Conservation (phyloP, 2,888 invertebrate species). For the Xanthia togata region DNA sequence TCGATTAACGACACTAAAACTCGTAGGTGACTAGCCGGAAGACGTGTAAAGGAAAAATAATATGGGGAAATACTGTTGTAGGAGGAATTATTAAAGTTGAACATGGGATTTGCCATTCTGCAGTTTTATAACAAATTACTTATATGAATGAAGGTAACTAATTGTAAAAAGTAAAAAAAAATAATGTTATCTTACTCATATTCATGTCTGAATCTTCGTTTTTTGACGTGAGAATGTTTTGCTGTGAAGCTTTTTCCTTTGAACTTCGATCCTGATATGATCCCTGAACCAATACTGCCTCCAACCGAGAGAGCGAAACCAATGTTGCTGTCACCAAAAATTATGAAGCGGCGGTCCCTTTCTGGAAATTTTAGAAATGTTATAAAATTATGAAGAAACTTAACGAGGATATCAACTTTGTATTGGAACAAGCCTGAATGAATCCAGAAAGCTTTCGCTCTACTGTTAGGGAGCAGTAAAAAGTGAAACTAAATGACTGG, state of each 20-base stretch:
- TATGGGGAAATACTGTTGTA: background rate
- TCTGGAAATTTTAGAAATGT: slow-evolving; percentile 26
- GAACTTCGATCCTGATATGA: slow-evolving; percentile 45
- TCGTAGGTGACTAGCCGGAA: background rate
- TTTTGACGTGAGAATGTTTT: slow-evolving; percentile 28
- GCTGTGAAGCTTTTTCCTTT: slow-evolving; percentile 38
- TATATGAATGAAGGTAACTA: background rate
- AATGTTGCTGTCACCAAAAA: slow-evolving; percentile 44
- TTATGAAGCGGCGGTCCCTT: slow-evolving; percentile 45
- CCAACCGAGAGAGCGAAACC: slow-evolving; percentile 43
- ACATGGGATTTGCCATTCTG: background rate
- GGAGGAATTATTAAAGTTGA: background rate
- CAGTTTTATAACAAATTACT: background rate
- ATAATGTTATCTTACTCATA: slow-evolving; percentile 32
- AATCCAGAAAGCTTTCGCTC: background rate
- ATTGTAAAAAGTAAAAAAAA: background rate
- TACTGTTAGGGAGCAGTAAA: background rate
- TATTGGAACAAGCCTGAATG: background rate
- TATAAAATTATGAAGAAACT: background rate
- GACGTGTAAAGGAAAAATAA: background rate
- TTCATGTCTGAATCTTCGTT: slow-evolving; percentile 29
- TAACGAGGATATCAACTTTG: background rate
- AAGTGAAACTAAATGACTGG: background rate
- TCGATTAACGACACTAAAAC: background rate
- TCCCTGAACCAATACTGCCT: slow-evolving; percentile 47